Evolutionary conservation across 2,797 vertebrate genomes (phyloP).

Genomic region (Discoglossus pictus): DNA sequence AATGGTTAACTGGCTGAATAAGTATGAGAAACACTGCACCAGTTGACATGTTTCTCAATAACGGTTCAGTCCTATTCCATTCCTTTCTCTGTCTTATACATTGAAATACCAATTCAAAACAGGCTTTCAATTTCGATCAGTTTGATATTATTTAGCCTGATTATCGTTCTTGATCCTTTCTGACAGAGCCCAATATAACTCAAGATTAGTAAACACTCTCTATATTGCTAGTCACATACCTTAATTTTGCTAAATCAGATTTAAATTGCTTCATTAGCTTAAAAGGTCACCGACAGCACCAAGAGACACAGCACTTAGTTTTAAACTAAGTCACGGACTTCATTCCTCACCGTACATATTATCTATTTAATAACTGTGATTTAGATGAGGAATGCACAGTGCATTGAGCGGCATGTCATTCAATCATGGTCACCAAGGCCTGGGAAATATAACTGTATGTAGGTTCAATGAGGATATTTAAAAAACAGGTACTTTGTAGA

Average conservation of each 20-base stretch:
- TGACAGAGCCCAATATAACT: not conserved
- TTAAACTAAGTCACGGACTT: conserved; percentile 33
- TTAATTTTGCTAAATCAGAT: conserved; percentile 14
- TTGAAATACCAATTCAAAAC: not conserved
- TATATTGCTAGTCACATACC: not conserved
- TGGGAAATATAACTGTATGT: conserved; percentile 46
- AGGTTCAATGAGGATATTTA: not conserved
- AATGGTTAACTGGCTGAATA: no score
- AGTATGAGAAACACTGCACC: no score
- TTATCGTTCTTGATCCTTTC: no score
- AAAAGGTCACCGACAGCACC: conserved; percentile 19
- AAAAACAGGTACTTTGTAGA: no score
- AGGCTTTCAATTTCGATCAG: not conserved
- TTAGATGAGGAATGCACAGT: conserved; percentile 15
- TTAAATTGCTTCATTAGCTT: conserved; percentile 4
- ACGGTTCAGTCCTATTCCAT: no score
- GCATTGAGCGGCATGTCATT: conserved; percentile 18
- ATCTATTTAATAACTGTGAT: conserved; percentile 11
- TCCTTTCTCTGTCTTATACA: no score
- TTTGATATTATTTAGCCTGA: not conserved
- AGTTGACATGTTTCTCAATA: no score
- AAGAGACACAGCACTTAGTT: conserved; percentile 32
- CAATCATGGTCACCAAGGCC: conserved; percentile 27
- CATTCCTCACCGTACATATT: conserved; percentile 10
- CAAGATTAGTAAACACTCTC: not conserved